Base-by-base conservation (phyloP, 1,140 invertebrate species). In the Musca vetustissima region DNA sequence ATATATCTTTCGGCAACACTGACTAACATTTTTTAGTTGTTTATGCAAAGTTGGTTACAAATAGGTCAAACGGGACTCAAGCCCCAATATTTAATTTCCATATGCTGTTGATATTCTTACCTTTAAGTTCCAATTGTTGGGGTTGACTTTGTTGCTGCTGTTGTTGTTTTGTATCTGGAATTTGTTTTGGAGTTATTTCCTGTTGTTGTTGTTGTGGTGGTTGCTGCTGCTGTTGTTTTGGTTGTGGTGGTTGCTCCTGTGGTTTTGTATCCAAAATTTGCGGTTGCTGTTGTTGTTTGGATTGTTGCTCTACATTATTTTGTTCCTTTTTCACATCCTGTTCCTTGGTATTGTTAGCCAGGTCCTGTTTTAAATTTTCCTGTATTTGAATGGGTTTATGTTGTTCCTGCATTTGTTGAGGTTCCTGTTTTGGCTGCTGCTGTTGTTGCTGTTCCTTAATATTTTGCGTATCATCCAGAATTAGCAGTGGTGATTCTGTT, bases 101-200 rank as follows among this genome's bases (percentile, higher is more conserved):
- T 28, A 28, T 28, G 28, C 28, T 28, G 28, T 28, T 3, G 28
- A 28, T 32, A 28, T 61, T 25, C 32, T 36, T 61, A 61, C 57
- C 57, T 61, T 61, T 61, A 19, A 61, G 57, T 61, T 61, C 57
- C 14, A 36, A 13, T 61, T 61, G 57, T 61, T 61, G 57, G 36
- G 57, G 57, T 43, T 28, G 57, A 61, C 36, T 61, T 19, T 61
- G 57, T 61, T 61, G 53, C 25, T 61, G 55, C n/a, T 59, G 57
- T 36, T n/a, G n/a, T n/a, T 61, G 57, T 36, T 61, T 59, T 59
- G 55, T 61, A 43, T 61, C 57, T 61, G 28, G n/a, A 59, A 32
- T 59, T 25, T 59, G 55, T 28, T 28, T 15, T 24, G 4, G 22
- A 17, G 25, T 59, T 59, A n/a, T 28, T 59, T 28, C 24, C 25